These are phyloP conservation scores for Aurelia aurita DNA, from an alignment of 30 jellyfish, hydroid and myxozoan species.

Conservation along the genomic window DNA sequence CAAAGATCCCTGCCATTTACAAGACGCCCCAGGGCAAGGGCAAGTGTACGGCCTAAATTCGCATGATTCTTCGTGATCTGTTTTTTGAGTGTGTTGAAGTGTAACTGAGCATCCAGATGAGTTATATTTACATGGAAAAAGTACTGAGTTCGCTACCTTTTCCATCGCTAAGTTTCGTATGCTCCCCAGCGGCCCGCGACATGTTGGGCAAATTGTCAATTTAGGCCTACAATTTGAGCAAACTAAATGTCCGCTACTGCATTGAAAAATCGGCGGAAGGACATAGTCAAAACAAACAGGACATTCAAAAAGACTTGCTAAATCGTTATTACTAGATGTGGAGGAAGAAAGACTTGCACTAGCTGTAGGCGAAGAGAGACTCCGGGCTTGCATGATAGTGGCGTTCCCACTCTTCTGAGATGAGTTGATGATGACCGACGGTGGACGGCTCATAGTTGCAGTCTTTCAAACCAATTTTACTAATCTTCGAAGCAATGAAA, in stretches of 20 bases:
- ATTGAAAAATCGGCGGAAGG: conserved; percentile 97
- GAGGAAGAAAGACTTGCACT: conserved; percentile 66
- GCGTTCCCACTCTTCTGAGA: conserved; percentile 87
- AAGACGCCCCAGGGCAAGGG: conserved; percentile 99
- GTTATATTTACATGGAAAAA: conserved; percentile 93
- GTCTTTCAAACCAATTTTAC: neutral
- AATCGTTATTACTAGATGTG: conserved; percentile 86
- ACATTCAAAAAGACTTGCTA: conserved; percentile 98
- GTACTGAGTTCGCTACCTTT: conserved; percentile 92
- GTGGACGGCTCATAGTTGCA: conserved; percentile 77
- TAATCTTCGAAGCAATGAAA: neutral
- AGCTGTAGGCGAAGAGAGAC: conserved; percentile 63
- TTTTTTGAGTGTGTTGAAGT: conserved; percentile 88
- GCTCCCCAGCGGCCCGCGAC: conserved; percentile 99
- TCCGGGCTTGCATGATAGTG: conserved; percentile 80
- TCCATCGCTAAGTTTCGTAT: conserved; percentile 98
- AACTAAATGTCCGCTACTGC: conserved; percentile 99
- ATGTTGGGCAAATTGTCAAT: conserved; percentile 96
- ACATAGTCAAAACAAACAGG: conserved; percentile 99
- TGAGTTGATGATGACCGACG: conserved; percentile 74
- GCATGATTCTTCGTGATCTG: conserved; percentile 96
- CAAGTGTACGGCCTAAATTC: conserved; percentile 98
- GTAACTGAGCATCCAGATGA: conserved; percentile 93
- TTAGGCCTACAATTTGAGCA: conserved; percentile 98
- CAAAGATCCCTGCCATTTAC: conserved; percentile 98